Percentiles rank a stretch among this genome's conserved stretches.
Conservation (phyloP, 2,888 invertebrate species). For the Cyaniris semiargus region DNA sequence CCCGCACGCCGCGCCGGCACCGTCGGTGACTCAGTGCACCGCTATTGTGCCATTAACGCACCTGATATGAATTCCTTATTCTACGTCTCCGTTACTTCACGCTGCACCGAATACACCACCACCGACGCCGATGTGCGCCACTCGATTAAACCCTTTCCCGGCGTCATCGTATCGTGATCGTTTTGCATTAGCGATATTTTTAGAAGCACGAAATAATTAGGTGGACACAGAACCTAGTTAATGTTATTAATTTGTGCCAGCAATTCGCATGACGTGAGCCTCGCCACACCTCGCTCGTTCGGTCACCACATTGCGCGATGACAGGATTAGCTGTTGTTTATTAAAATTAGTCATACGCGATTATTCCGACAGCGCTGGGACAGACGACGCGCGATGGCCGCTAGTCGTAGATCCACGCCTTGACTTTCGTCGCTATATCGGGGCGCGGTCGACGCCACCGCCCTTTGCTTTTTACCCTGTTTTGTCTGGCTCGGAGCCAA, state of each 20-base stretch:
- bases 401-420: conserved; percentile 63
- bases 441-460: conserved; percentile 70
- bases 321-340: conserved; percentile 7
- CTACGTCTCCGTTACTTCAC: not conserved
- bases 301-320: not conserved
- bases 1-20: conserved; percentile 49
- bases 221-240: conserved; percentile 24
- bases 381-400: conserved; percentile 43
- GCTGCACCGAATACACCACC: not conserved
- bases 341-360: conserved; percentile 30
- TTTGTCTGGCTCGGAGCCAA: conserved; percentile 74
- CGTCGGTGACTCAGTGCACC: conserved; percentile 60
- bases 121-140: not conserved
- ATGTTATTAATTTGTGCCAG: conserved; percentile 23
- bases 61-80: conserved; percentile 47
- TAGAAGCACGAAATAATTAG: conserved; percentile 28
- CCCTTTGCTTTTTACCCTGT: conserved; percentile 77
- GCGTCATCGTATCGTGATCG: conserved; percentile 11
- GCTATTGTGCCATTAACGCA: conserved; percentile 61
- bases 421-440: conserved; percentile 78
- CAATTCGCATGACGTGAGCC: conserved; percentile 18
- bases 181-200: conserved; percentile 21
- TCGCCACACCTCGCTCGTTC: conserved; percentile 24
- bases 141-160: conserved; percentile 14
- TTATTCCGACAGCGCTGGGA: conserved; percentile 43